A percentile compares a stretch with the other conserved stretches of the same genome.
Evolutionary conservation across 2,113 vertebrate species (phyloP).

Genomic region (Benitochromis conjunctus): DNA sequence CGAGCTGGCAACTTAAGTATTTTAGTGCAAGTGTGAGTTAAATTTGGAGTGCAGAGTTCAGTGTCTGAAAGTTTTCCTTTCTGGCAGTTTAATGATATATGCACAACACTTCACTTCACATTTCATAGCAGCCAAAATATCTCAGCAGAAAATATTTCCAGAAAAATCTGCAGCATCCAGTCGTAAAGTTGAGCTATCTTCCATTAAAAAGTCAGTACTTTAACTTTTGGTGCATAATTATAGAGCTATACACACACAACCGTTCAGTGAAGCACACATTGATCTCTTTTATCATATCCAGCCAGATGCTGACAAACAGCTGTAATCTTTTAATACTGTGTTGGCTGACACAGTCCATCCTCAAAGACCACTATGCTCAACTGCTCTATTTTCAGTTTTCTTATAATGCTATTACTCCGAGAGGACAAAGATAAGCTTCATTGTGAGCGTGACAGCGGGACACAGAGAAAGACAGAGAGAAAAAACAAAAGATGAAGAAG

Average conservation of each 20-base stretch:
- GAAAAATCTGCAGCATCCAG: slow-evolving; percentile 28
- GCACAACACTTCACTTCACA: background rate
- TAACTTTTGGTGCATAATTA: slow-evolving; percentile 14
- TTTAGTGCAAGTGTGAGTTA: background rate
- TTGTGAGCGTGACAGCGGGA: slow-evolving; percentile 3
- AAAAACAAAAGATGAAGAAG: background rate
- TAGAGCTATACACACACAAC: background rate
- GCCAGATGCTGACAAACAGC: slow-evolving; percentile 33
- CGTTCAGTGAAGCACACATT: background rate
- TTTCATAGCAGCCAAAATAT: slow-evolving; percentile 3
- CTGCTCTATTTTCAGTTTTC: slow-evolving; percentile 20
- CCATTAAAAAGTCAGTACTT: slow-evolving; percentile 25
- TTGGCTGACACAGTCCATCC: slow-evolving; percentile 9
- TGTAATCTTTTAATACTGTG: slow-evolving; percentile 21
- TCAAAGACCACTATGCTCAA: slow-evolving; percentile 11
- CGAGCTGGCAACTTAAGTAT: background rate
- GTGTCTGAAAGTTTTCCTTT: background rate
- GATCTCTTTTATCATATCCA: slow-evolving; percentile 36
- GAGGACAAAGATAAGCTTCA: slow-evolving; percentile 21
- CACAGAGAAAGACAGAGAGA: background rate
- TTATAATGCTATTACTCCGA: slow-evolving; percentile 16
- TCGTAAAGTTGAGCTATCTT: background rate
- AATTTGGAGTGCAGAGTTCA: background rate
- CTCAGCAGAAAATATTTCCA: slow-evolving; percentile 4
- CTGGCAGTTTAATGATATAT: slow-evolving; percentile 2